Conservation (phyloP, 2,888 invertebrate species). For the Dolichopus griseipennis region DNA sequence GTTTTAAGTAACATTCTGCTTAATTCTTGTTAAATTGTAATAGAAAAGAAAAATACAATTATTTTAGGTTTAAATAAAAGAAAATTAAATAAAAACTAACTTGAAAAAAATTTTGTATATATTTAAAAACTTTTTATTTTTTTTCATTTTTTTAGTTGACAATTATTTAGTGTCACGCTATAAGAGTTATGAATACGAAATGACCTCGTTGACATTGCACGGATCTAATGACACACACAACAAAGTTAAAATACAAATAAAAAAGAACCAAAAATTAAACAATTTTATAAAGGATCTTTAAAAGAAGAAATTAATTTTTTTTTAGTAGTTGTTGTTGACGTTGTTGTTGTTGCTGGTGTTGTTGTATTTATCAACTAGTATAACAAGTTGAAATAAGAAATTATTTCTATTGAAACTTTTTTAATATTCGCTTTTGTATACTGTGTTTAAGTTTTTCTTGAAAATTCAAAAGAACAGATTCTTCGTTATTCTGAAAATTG, state of each 20-base stretch:
- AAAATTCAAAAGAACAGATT: no score
- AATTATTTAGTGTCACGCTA: conserved; percentile 23
- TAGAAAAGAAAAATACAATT: not conserved
- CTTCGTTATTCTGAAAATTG: no score
- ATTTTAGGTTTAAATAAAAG: not conserved
- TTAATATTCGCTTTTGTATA: no score
- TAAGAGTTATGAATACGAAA: conserved; percentile 23
- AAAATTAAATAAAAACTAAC: not conserved
- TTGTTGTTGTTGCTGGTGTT: no score
- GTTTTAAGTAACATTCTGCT: not conserved
- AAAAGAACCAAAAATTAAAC: no score
- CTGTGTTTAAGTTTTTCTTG: no score
- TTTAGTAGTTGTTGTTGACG: no score
- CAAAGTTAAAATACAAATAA: not conserved
- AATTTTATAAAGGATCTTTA: not conserved
- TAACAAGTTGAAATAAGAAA: no score
- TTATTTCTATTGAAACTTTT: no score
- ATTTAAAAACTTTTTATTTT: not conserved
- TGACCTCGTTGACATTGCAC: conserved; percentile 24
- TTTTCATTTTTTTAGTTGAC: conserved; percentile 13
- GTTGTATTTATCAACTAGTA: no score
- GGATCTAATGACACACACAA: conserved; percentile 11
- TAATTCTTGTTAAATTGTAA: conserved; percentile 1
- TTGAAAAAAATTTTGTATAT: not conserved
- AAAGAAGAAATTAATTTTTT: not conserved